phyloP scores from a whole-genome alignment of 2,113 vertebrate species.

The Chamaetylas fuelleborni region DNA sequence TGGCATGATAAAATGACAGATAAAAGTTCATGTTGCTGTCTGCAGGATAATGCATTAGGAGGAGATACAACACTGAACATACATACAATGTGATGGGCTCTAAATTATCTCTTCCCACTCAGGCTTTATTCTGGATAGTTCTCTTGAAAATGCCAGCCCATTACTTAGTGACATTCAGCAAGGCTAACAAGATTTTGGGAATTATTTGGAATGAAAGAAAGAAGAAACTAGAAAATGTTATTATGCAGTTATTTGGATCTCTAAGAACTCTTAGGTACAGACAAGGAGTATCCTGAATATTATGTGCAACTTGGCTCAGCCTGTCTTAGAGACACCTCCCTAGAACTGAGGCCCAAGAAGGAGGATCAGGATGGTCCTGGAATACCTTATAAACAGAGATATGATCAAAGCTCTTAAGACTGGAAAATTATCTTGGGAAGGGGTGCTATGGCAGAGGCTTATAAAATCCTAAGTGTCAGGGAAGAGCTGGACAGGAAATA shows the following conservation, averaged over 20 bases:
- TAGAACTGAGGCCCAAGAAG: not conserved
- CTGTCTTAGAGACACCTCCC: not conserved
- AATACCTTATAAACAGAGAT: not conserved
- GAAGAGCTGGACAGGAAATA: not conserved
- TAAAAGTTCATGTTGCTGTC: not conserved
- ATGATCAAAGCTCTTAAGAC: not conserved
- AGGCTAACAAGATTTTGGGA: not conserved
- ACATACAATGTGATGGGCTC: not conserved
- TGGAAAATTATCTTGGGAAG: not conserved
- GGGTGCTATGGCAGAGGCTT: not conserved
- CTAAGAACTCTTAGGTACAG: not conserved
- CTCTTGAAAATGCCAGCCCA: not conserved
- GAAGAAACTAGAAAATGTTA: not conserved
- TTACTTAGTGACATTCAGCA: not conserved
- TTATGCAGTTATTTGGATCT: not conserved
- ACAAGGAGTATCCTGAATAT: not conserved
- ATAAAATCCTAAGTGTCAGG: not conserved
- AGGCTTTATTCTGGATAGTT: not conserved
- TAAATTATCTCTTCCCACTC: conserved; percentile 1
- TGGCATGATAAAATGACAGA: not conserved
- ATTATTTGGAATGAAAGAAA: not conserved
- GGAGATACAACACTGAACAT: not conserved
- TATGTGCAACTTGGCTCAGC: not conserved
- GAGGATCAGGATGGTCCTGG: not conserved
- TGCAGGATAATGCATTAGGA: not conserved